Evolutionary conservation across 2,113 vertebrate species (phyloP), one percentile per base, ranked within the genome.

Genomic region (Saccopteryx leptura): DNA sequence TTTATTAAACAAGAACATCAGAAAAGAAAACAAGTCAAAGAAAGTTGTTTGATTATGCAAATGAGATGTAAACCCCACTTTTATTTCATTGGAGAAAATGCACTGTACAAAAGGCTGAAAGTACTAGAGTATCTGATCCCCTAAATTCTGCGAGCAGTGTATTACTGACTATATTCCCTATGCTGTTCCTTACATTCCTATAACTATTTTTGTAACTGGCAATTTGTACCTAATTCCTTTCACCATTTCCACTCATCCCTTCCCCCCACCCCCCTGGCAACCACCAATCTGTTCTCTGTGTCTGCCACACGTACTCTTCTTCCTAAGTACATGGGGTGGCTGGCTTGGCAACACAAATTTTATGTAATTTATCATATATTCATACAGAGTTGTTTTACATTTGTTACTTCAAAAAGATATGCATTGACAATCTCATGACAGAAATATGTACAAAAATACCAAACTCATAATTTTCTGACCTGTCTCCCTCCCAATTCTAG

Each of bases 381-480:
- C 75, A 72, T 63, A 72, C 24, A 78, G 60, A 54, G 74, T 39
- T 83, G 74, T 92, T 94, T 94, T 75, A 69, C 5, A 63, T 58
- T 96, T 84, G 91, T 79, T 60, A 94, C 11, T 88, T 93, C 58
- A 84, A 95, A 68, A 61, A 54, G 23, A 92, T 2, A 90, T 9
- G 9, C 33, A 82, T 9, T 81, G 89, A 80, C 15, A 89, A 92
- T 3, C 50, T 65, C 61, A 39, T 94, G 26, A 50, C 10, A 91
- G 56, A 96, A 79, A 81, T 54, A 80, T 23, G 78, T n/a, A 54
- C 19, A 60, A 79, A 84, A 94, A 92, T 24, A 19, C 19, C 56
- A 66, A 97, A 89, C n/a, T 82, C 78, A 9, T 56, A 54, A 93
- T 85, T 89, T 80, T 71, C 31, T 84, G 56, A 76, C 21, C 7